Evolutionary conservation across 2,113 vertebrate species (phyloP).

Genomic region (Aviceda subcristata): DNA sequence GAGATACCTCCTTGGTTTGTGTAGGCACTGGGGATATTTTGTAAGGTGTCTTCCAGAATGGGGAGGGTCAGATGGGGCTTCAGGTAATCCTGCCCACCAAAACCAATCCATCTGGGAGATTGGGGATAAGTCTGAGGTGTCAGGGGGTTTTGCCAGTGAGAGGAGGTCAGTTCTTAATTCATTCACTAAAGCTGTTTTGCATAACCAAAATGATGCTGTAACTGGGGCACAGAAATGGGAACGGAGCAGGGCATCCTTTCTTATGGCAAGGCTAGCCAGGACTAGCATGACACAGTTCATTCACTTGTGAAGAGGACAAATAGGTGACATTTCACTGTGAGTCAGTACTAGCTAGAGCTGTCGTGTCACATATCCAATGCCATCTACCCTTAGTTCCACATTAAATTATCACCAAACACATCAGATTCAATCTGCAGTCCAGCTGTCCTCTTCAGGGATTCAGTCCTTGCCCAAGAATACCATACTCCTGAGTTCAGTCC

Average conservation of each 20-base stretch:
- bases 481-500: background rate
- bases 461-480: background rate
- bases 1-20: slow-evolving; percentile 19
- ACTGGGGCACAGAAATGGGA: background rate
- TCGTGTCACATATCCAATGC: background rate
- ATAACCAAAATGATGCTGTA: background rate
- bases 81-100: background rate
- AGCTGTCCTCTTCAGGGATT: background rate
- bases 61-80: background rate
- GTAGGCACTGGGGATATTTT: slow-evolving; percentile 41
- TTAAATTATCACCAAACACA: background rate
- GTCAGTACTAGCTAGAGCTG: background rate
- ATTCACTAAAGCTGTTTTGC: slow-evolving; percentile 3
- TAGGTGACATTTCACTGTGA: slow-evolving; percentile 2
- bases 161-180: background rate
- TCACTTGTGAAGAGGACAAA: background rate
- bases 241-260: background rate
- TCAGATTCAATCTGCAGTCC: background rate
- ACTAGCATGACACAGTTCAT: background rate
- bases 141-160: background rate
- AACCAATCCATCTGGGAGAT: background rate
- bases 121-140: background rate
- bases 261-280: background rate
- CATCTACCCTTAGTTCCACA: background rate
- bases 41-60: slow-evolving; percentile 13